Percentiles rank a stretch among this genome's conserved stretches.
Conservation (phyloP, 2,113 vertebrate species). For the Xyrauchen texanus region DNA sequence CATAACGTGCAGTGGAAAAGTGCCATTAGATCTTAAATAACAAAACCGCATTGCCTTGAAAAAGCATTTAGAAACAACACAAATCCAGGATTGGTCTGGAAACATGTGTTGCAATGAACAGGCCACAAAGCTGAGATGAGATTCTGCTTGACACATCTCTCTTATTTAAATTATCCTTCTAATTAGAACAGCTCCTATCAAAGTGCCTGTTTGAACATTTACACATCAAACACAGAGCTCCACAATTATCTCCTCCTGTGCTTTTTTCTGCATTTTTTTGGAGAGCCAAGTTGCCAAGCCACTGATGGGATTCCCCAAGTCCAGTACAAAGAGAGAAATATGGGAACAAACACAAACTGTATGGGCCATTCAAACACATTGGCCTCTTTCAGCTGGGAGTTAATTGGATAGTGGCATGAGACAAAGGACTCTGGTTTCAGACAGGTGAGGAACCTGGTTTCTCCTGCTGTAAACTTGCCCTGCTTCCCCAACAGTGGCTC, state of each 20-base stretch:
- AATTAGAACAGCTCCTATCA: neutral
- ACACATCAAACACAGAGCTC: conserved; percentile 23
- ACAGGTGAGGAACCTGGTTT: conserved; percentile 11
- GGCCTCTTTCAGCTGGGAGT: conserved; percentile 21
- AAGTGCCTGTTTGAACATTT: neutral
- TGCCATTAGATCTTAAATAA: no score
- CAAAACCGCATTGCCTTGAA: no score
- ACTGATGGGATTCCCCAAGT: conserved; percentile 20
- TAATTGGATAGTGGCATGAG: conserved; percentile 8
- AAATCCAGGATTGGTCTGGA: no score
- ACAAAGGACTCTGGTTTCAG: conserved; percentile 19
- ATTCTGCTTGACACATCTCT: neutral
- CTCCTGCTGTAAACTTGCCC: neutral
- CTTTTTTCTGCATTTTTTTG: neutral
- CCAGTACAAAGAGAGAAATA: conserved; percentile 7
- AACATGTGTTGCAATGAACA: no score
- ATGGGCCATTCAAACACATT: conserved; percentile 28
- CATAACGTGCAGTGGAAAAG: no score
- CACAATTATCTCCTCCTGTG: neutral
- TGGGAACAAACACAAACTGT: neutral
- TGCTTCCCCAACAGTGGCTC: neutral
- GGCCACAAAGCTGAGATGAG: neutral
- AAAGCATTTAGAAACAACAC: no score
- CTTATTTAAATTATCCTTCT: neutral
- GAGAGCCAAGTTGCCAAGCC: neutral